Conservation (phyloP, 2,888 invertebrate genomes). For the Epinotia demarniana region DNA sequence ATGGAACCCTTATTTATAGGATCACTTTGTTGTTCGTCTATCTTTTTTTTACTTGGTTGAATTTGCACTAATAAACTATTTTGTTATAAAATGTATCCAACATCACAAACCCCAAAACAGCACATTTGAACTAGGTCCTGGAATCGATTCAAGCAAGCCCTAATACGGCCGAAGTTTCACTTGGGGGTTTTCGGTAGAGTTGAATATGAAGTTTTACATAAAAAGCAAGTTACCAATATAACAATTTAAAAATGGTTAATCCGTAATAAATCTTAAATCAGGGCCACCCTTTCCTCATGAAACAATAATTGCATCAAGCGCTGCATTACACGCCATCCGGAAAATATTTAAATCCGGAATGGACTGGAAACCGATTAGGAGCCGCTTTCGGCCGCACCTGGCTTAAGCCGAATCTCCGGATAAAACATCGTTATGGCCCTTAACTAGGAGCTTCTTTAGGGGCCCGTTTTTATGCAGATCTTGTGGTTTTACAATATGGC, state of each 20-base stretch:
- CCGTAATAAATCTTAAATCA: not conserved
- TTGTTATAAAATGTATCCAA: no score
- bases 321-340: slow-evolving; percentile 35
- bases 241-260: not conserved
- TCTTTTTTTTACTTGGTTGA: no score
- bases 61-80: no score
- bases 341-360: slow-evolving; percentile 39
- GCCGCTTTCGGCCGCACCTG: slow-evolving; percentile 30
- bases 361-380: slow-evolving; percentile 38
- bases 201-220: no score
- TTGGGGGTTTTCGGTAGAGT: no score
- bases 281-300: slow-evolving; percentile 29
- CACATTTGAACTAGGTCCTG: no score
- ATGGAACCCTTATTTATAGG: no score
- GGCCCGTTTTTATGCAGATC: not conserved
- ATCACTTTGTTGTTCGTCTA: no score
- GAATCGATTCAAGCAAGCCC: no score
- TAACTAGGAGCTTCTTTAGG: not conserved
- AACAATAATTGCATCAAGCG: slow-evolving; percentile 42
- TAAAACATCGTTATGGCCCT: slow-evolving; percentile 25
- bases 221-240: no score
- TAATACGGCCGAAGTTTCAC: no score
- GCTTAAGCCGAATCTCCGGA: slow-evolving; percentile 12
- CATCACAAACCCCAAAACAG: no score
- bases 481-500: not conserved